Conservation (phyloP, 2,113 vertebrate species). For the Isichthys henryi region DNA sequence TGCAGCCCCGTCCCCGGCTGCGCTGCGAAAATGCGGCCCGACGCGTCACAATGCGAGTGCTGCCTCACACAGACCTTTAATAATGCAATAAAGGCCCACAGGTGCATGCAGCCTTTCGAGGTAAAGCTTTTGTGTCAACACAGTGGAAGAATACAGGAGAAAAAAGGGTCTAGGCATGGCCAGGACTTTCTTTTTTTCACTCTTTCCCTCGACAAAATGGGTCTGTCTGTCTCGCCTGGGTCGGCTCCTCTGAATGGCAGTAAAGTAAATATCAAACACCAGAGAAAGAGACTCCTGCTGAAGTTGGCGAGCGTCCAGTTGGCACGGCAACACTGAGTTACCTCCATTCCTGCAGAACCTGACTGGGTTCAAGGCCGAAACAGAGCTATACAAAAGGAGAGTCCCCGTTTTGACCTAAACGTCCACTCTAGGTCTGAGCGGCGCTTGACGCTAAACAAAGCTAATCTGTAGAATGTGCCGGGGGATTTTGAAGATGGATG, state of each 20-base stretch:
- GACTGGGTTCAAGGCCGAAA: conserved; percentile 35
- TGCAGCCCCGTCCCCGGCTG: conserved; percentile 35
- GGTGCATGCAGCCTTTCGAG: conserved; percentile 29
- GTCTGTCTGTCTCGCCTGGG: conserved; percentile 51
- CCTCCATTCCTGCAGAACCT: conserved; percentile 56
- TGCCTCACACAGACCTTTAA: conserved; percentile 23
- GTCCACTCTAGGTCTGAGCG: not conserved
- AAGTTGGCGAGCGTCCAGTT: conserved; percentile 59
- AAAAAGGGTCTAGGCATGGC: conserved; percentile 21
- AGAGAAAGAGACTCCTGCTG: conserved; percentile 58
- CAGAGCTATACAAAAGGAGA: conserved; percentile 27
- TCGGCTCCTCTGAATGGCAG: conserved; percentile 51
- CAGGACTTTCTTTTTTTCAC: conserved; percentile 23
- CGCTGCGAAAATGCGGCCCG: not conserved
- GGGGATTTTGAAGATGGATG: not conserved
- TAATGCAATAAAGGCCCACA: conserved; percentile 31
- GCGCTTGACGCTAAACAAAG: conserved; percentile 7
- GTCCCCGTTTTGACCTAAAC: conserved; percentile 18
- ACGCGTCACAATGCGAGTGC: not conserved
- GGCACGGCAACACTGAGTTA: conserved; percentile 45
- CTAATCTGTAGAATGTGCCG: not conserved
- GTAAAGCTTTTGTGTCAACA: conserved; percentile 30
- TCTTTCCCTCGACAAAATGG: conserved; percentile 35
- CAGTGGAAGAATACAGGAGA: conserved; percentile 29
- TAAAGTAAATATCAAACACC: conserved; percentile 67